phyloP scores from a whole-genome alignment of 2,113 vertebrate genomes.

The Ranitomeya imitator region DNA sequence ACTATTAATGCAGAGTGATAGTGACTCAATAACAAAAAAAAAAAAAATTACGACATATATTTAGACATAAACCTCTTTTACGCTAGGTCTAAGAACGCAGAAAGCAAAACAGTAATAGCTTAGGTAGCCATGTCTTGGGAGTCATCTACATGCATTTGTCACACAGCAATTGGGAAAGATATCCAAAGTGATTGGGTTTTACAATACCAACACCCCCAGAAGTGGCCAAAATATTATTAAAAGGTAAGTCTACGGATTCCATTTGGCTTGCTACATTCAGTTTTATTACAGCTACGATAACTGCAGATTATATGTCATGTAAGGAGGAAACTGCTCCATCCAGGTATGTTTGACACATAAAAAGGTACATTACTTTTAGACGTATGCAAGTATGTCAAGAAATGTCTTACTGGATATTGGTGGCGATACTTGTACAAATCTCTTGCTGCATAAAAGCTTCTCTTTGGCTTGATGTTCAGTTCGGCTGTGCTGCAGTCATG shows the following conservation, averaged over 20 bases:
- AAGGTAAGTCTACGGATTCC: not conserved
- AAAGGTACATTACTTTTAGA: no score
- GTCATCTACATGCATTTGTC: not conserved
- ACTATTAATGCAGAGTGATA: not conserved
- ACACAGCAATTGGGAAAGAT: slow-evolving; percentile 21
- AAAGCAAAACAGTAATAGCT: slow-evolving; percentile 16
- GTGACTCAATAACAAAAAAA: slow-evolving; percentile 22
- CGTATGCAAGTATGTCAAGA: slow-evolving; percentile 5
- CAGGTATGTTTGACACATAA: not conserved
- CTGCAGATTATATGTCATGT: not conserved
- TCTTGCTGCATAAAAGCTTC: slow-evolving; percentile 95
- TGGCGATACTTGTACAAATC: slow-evolving; percentile 98
- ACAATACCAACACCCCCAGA: slow-evolving; percentile 6
- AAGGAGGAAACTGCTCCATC: not conserved
- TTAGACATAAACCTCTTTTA: slow-evolving; percentile 18
- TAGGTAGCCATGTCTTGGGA: slow-evolving; percentile 1
- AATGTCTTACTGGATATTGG: slow-evolving; percentile 89
- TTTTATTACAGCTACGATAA: not conserved
- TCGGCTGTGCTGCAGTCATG: slow-evolving; percentile 74
- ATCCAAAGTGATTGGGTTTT: slow-evolving; percentile 17
- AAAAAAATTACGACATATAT: not conserved
- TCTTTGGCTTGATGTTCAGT: slow-evolving; percentile 87
- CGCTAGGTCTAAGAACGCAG: not conserved
- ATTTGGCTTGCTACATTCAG: not conserved
- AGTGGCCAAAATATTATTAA: not conserved